A percentile compares a stretch with the other conserved stretches of the same genome.
phyloP scores from a whole-genome alignment of 53 echinoderm and acorn worm species.

The Glandiceps talaboti region DNA sequence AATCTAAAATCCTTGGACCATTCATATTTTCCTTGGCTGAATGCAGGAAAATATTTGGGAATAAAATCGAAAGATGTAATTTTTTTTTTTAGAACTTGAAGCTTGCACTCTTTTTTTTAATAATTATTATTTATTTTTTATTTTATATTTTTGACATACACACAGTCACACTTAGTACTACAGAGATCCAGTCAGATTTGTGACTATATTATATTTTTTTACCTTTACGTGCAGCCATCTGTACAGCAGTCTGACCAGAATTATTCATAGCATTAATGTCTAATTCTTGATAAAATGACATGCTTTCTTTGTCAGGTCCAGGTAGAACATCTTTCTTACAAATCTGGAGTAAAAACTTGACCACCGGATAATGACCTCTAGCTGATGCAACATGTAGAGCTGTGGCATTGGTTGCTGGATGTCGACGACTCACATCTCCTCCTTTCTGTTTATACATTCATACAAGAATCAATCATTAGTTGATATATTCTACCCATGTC shows the following conservation, averaged over 20 bases:
- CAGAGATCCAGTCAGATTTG: too few species aligned
- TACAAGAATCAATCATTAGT: too few species aligned
- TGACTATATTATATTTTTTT: not conserved
- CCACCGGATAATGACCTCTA: constrained; percentile 60
- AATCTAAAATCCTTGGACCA: too few species aligned
- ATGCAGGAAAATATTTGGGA: too few species aligned
- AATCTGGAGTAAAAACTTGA: constrained; percentile 45
- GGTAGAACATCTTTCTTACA: constrained; percentile 22
- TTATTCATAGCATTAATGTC: constrained; percentile 73
- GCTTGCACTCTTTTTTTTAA: too few species aligned
- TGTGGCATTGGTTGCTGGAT: constrained; percentile 70
- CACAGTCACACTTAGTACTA: too few species aligned
- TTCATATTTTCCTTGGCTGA: too few species aligned
- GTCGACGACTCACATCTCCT: constrained; percentile 71
- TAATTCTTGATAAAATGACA: constrained; percentile 4
- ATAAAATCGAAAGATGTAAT: too few species aligned
- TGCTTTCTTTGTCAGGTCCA: constrained; percentile 3
- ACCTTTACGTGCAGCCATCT: constrained; percentile 85
- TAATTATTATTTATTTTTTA: too few species aligned
- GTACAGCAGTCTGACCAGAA: constrained; percentile 57
- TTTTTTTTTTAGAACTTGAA: too few species aligned
- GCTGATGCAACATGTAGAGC: constrained; percentile 81
- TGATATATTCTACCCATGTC: too few species aligned
- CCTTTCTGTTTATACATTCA: constrained; percentile 51
- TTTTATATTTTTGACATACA: too few species aligned